phyloP scores from a whole-genome alignment of 2,113 vertebrate genomes.

The Ondatra zibethicus region DNA sequence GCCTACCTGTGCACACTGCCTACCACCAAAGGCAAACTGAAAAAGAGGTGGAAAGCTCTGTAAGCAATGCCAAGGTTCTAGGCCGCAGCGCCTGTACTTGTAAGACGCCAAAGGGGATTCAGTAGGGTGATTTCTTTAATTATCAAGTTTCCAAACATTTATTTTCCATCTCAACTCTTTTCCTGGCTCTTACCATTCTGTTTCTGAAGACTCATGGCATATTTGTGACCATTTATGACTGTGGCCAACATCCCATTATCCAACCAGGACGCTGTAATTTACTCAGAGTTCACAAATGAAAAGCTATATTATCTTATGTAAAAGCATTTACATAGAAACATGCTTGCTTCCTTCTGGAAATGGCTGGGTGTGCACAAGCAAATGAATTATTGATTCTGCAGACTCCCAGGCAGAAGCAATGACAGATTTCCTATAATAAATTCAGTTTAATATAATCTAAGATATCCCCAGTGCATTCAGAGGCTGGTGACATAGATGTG shows the following conservation, averaged over 20 bases:
- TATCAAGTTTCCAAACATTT: not conserved
- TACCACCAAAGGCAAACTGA: not conserved
- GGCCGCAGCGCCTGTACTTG: not conserved
- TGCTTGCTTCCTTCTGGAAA: not conserved
- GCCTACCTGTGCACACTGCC: not conserved
- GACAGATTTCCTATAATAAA: conserved; percentile 29
- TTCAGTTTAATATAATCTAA: not conserved
- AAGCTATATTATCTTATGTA: not conserved
- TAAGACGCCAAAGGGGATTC: not conserved
- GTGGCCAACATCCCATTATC: not conserved
- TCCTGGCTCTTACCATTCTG: not conserved
- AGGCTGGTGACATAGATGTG: not conserved
- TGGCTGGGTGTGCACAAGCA: not conserved
- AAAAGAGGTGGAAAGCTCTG: not conserved
- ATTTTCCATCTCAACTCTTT: not conserved
- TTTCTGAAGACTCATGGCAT: not conserved
- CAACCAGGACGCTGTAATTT: not conserved
- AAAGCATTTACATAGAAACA: not conserved
- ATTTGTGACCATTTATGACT: not conserved
- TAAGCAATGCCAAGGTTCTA: not conserved
- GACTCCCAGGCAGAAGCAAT: not conserved
- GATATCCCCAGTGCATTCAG: not conserved
- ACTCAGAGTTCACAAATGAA: not conserved
- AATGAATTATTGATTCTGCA: not conserved
- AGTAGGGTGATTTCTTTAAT: not conserved